These are phyloP conservation scores for Colistium nudipinnis DNA, from an alignment of 2,113 vertebrate genomes.

Conservation along the genomic window DNA sequence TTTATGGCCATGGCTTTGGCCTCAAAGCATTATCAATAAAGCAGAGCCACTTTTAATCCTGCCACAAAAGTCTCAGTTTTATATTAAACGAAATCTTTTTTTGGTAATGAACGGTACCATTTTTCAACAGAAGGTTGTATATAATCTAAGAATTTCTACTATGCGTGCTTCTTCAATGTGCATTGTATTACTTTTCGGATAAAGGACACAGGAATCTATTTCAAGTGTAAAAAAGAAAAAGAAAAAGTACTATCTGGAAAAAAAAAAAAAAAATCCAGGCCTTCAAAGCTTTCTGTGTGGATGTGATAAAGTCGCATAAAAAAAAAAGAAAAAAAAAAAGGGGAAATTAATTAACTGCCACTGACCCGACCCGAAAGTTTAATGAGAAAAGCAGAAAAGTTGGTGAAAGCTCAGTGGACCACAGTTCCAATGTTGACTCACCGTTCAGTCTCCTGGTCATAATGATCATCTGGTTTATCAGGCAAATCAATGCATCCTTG, in stretches of 20 bases:
- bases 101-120: background rate
- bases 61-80: background rate
- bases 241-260: slow-evolving; percentile 18
- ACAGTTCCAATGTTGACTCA: slow-evolving; percentile 37
- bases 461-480: slow-evolving; percentile 38
- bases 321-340: too few species aligned
- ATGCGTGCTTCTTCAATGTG: background rate
- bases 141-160: background rate
- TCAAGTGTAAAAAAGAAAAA: too few species aligned
- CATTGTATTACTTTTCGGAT: background rate
- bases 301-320: slow-evolving; percentile 50
- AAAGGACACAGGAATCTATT: slow-evolving; percentile 6
- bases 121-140: background rate
- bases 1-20: background rate
- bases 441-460: slow-evolving; percentile 30
- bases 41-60: background rate
- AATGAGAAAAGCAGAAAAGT: slow-evolving; percentile 54
- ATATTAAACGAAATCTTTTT: background rate
- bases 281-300: slow-evolving; percentile 17
- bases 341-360: slow-evolving; percentile 62
- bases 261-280: too few species aligned
- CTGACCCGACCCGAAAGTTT: slow-evolving; percentile 44
- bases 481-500: slow-evolving; percentile 30
- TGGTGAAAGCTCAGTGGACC: slow-evolving; percentile 29
- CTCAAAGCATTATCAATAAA: background rate